phyloP scores from a whole-genome alignment of 1,140 invertebrate genomes.

The Lepidurus couesii region DNA sequence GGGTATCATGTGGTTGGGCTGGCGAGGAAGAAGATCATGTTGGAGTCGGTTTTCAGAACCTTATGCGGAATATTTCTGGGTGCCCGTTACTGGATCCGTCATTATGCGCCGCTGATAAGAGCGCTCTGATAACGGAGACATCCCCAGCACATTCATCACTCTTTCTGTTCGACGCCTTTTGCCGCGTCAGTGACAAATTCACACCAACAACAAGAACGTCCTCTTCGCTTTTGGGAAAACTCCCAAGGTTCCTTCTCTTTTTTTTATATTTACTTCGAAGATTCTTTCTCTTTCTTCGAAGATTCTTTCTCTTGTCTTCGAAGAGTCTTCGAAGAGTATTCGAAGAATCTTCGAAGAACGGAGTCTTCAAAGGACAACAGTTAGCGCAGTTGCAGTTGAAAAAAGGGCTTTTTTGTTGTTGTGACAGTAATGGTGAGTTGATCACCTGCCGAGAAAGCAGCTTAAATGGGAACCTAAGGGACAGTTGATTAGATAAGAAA shows the following conservation, averaged over 20 bases:
- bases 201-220: conserved; percentile 4
- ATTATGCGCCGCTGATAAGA: conserved; percentile 15
- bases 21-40: not conserved
- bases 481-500: no score
- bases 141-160: conserved; percentile 1
- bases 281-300: not conserved
- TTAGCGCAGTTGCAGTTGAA: no score
- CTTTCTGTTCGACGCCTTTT: conserved; percentile 1
- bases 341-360: no score
- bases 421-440: no score
- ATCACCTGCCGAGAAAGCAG: no score
- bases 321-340: no score
- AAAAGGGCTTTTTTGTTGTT: no score
- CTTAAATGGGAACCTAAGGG: no score
- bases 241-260: not conserved
- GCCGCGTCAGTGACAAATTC: conserved; percentile 18
- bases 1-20: not conserved
- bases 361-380: no score
- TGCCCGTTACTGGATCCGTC: not conserved
- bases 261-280: not conserved
- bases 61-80: not conserved
- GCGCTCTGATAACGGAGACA: conserved; percentile 15
- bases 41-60: conserved; percentile 3
- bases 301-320: no score
- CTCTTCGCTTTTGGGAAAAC: not conserved